Base-by-base conservation (phyloP, 2,888 invertebrate species). In the Trichogramma dendrolimi region DNA sequence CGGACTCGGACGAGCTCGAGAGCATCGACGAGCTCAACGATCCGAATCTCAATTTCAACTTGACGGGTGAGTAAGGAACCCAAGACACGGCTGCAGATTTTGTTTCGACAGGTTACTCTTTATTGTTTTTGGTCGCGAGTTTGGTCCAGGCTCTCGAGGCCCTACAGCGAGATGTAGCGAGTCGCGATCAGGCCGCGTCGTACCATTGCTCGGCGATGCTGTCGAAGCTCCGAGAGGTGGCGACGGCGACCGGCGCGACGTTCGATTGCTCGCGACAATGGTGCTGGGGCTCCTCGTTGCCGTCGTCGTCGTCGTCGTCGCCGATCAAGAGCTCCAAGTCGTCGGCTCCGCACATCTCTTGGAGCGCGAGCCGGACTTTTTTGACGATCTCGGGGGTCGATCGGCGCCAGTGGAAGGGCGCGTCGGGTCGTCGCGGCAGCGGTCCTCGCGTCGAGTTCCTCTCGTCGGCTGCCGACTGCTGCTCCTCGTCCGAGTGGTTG, bases 361-460 rank as follows among this genome's bases (percentile, higher is more conserved):
- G 70, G 14, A 75, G 68, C 8, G 75, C 75, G 41, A 68, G 64
- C 10, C 72, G 68, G 56, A 75, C 65, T 53, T 72, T 74, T 46
- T 64, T 67, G 27, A 75, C 67, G 42, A 73, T 63, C 68, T 75
- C 74, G 53, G 75, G 75, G 48, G 75, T 67, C 10, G 73, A 75
- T 14, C 68, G 67, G 42, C 74, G 68, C 41, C 68, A 67, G 57
- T 62, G 66, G 38, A 71, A 69, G 4, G 74, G 75, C 2, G 72
- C 69, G 63, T 75, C 72, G 53, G 75, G 75, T 60, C 75, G 69
- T 57, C 74, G 75, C 43, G 72, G 74, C 39, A 71, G 62, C n/a
- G 71, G 69, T 51, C 71, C 68, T 10, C 68, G 68, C 5, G 58
- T 27, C 27, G 27, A 27, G 27, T 27, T 27, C 27, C 27, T 27